Percentiles rank a stretch among this genome's conserved stretches.
phyloP scores from a whole-genome alignment of 2,797 vertebrate genomes.

The Vespertilio murinus region DNA sequence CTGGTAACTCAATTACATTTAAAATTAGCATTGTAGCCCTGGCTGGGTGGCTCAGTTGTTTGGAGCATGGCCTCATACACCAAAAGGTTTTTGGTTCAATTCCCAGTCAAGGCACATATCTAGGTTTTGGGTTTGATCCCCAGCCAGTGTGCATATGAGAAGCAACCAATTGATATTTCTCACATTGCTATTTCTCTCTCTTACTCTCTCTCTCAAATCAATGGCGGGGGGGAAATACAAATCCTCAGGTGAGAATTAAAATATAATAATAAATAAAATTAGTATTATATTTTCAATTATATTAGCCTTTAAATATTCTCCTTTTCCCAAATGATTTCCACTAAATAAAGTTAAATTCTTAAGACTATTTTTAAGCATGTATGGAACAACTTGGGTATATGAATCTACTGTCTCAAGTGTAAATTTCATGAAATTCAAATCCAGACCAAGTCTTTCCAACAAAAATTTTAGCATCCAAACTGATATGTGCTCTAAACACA shows the following conservation, averaged over 20 bases:
- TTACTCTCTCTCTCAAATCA: background rate
- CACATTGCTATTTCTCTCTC: background rate
- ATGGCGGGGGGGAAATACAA: background rate
- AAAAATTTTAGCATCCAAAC: constrained; percentile 18
- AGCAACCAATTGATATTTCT: background rate
- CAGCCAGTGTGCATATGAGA: background rate
- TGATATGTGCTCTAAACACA: background rate
- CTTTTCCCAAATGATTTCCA: constrained; percentile 11
- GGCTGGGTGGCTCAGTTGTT: background rate
- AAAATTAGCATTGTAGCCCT: background rate
- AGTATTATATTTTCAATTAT: constrained; percentile 11
- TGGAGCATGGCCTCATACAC: background rate
- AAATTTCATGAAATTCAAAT: constrained; percentile 48
- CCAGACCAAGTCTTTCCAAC: constrained; percentile 32
- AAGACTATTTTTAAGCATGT: background rate
- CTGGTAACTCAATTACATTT: constrained; percentile 6
- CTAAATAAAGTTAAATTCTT: constrained; percentile 35
- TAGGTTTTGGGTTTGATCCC: background rate
- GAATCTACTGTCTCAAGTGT: background rate
- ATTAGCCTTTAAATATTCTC: constrained; percentile 21
- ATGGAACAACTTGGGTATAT: background rate
- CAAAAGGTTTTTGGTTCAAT: background rate
- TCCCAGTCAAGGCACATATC: background rate
- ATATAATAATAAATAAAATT: constrained; percentile 9
- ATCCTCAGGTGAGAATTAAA: background rate